Evolutionary conservation across 1,140 invertebrate species (phyloP), one percentile per base, ranked within the genome.

Genomic region (Drosophila simulans): DNA sequence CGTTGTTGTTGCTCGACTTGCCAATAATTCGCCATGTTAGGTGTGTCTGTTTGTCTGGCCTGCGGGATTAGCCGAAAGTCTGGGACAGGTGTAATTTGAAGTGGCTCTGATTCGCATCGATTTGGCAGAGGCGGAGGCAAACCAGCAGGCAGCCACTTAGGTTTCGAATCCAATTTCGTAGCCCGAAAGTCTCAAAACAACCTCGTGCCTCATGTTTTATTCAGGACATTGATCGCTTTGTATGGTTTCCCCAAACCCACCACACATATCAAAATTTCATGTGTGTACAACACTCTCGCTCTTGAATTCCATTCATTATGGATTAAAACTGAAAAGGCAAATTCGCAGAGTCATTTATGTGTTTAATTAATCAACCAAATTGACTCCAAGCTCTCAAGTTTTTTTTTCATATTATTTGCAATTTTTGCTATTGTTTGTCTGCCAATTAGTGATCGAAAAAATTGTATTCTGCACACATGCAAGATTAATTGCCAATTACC

Each of bases 401-500:
- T 54, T 10, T 43, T 56, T 62, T 17, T 13, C 13, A 31, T 45
- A 65, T 48, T 51, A 55, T 59, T 54, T 57, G 37, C 34, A 22
- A 17, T 43, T 39, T 68, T 68, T 62, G 37, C 49, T 48, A 53
- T 79, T 80, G 42, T 59, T 62, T 56, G 20, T 37, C 55, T 42
- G 59, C 55, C 72, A 82, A 81, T 81, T 81, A 82, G 51, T 58
- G 51, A 48, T 54, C 5, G 59, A 0, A 42, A 65, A 51, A 37
- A 58, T 42, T 56, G 2, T 3, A 56, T 45, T 53, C 73, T 74
- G 65, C 27, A 40, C 55, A 68, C 72, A 85, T 64, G 63, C 58
- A 69, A 85, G 70, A 85, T 80, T 73, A 79, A 82, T 82, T 82
- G 62, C 63, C 51, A 74, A 82, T 69, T 82, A 72, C 55, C 37